phyloP scores from a whole-genome alignment of 2,797 vertebrate genomes.

The Cyprinodon diabolis region DNA sequence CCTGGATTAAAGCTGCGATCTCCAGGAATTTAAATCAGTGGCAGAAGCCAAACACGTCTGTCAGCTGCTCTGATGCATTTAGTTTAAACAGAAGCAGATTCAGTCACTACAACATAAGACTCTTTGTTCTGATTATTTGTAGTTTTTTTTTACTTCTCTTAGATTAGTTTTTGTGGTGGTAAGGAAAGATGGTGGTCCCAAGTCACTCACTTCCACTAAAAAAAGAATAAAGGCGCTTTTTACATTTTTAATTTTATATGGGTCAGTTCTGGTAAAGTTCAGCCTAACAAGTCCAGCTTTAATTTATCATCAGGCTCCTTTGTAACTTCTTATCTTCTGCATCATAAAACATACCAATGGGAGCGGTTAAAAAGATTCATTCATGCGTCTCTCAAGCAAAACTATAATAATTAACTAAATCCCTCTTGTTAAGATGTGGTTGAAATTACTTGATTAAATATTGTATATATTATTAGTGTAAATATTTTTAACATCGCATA shows the following conservation, averaged over 20 bases:
- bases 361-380: no score
- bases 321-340: not conserved
- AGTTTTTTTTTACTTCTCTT: not conserved
- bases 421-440: no score
- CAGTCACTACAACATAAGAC: not conserved
- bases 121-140: not conserved
- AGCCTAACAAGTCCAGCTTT: not conserved
- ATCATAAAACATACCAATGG: no score
- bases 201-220: not conserved
- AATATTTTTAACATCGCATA: no score
- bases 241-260: not conserved
- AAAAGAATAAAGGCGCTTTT: not conserved
- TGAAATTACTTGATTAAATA: no score
- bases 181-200: not conserved
- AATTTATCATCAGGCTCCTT: not conserved
- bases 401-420: no score
- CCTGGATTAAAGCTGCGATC: constrained; percentile 22
- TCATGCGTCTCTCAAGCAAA: no score
- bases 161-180: not conserved
- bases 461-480: no score
- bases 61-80: constrained; percentile 16
- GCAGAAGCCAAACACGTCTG: not conserved
- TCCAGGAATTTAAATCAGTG: constrained; percentile 4
- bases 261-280: not conserved
- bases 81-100: not conserved